Conservation (phyloP, 1,140 invertebrate genomes). For the Andrena cerasifolii region DNA sequence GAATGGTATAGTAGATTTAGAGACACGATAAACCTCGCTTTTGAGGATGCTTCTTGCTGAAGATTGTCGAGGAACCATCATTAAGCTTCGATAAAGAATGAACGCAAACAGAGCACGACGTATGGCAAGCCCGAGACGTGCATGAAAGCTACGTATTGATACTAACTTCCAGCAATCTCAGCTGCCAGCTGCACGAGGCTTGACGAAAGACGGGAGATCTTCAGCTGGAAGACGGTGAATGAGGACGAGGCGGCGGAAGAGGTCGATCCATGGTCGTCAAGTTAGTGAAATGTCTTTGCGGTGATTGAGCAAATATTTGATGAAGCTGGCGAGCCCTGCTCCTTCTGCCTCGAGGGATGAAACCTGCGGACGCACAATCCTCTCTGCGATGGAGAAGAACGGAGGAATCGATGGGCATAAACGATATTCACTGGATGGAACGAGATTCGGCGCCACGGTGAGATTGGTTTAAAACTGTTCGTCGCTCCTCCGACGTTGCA, state of each 20-base stretch:
- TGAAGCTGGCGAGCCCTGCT: constrained; percentile 71
- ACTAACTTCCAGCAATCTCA: constrained; percentile 58
- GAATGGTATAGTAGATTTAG: background rate
- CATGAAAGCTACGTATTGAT: constrained; percentile 56
- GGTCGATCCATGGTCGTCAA: constrained; percentile 74
- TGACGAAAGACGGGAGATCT: constrained; percentile 26
- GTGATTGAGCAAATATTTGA: constrained; percentile 83
- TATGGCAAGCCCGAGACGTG: constrained; percentile 7
- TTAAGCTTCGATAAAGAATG: no score
- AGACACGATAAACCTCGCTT: constrained; percentile 18
- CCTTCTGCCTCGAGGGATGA: constrained; percentile 60
- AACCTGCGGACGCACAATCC: constrained; percentile 53
- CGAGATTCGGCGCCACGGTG: background rate
- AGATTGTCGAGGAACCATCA: no score
- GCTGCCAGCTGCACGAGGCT: background rate
- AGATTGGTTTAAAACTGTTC: constrained; percentile 28
- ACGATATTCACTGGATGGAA: constrained; percentile 21
- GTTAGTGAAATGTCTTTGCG: constrained; percentile 79
- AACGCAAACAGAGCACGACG: background rate
- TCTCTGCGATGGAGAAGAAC: constrained; percentile 41
- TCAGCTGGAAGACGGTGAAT: constrained; percentile 50
- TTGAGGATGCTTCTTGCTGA: background rate
- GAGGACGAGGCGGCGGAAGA: constrained; percentile 67
- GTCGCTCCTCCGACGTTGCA: background rate
- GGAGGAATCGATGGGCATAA: constrained; percentile 51